Evolutionary conservation across 2,797 vertebrate species (phyloP).

Genomic region (Sorex maritimensis): DNA sequence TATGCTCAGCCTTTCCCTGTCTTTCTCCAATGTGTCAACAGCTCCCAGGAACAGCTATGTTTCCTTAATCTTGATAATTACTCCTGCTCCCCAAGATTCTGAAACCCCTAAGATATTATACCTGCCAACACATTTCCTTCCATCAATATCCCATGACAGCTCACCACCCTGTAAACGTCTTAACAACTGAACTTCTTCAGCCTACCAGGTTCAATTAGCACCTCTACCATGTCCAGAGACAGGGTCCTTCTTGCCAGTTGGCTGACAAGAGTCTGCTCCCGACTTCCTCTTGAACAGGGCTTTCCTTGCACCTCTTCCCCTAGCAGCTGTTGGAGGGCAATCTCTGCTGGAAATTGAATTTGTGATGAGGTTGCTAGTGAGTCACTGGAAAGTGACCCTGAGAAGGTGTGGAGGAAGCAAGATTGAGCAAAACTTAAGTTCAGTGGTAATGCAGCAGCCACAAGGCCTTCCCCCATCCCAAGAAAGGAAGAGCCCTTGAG

Average conservation of each 20-base stretch:
- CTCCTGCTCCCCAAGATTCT: background rate
- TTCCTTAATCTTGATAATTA: background rate
- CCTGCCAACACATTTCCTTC: background rate
- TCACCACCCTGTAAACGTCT: background rate
- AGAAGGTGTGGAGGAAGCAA: background rate
- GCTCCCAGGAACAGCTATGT: background rate
- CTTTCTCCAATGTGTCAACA: background rate
- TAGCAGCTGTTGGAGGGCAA: background rate
- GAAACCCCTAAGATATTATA: background rate
- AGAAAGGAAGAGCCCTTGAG: background rate
- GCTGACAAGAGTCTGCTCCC: background rate
- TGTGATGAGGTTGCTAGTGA: background rate
- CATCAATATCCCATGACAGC: background rate
- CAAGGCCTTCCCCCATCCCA: background rate
- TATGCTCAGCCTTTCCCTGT: background rate
- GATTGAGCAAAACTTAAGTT: background rate
- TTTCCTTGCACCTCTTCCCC: background rate
- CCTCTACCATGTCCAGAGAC: background rate
- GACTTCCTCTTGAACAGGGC: constrained; percentile 14
- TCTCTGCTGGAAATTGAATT: background rate
- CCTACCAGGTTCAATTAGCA: background rate
- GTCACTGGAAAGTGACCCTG: background rate
- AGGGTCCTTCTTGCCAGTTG: background rate
- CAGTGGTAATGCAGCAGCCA: too few relatives aligned
- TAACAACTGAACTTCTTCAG: background rate